A percentile compares a stretch with the other conserved stretches of the same genome.
Conservation (phyloP, 2,888 invertebrate species). For the Nemapogon koenigi region DNA sequence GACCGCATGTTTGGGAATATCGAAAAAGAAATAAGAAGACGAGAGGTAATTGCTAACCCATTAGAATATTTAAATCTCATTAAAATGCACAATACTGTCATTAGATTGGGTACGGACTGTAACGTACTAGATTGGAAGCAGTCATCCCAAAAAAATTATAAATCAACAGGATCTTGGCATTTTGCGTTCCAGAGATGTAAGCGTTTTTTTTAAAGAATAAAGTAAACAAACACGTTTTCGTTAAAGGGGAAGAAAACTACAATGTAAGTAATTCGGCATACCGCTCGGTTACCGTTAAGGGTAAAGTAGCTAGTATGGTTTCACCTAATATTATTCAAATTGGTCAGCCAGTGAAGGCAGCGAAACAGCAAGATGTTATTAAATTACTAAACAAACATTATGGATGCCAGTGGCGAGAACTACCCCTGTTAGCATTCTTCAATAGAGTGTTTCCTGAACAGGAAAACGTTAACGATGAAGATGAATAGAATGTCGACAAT, state of each 20-base stretch:
- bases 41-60: conserved; percentile 16
- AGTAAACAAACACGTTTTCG: neutral
- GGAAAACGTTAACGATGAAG: neutral
- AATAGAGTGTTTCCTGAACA: neutral
- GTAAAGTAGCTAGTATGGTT: neutral
- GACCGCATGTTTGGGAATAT: conserved; percentile 21
- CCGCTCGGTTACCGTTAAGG: neutral
- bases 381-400: neutral
- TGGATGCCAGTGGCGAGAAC: neutral
- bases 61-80: conserved; percentile 19
- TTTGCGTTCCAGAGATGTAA: conserved; percentile 16
- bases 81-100: conserved; percentile 14
- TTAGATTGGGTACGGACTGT: conserved; percentile 14
- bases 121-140: conserved; percentile 17
- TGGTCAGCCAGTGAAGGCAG: neutral
- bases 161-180: conserved; percentile 17
- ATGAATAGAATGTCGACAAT: too few species aligned
- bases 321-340: neutral
- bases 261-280: neutral
- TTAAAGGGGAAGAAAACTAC: neutral
- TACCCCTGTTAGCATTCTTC: neutral
- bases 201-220: conserved; percentile 11
- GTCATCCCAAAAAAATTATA: conserved; percentile 14
- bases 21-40: conserved; percentile 19
- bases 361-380: neutral